Evolutionary conservation across 2,888 invertebrate genomes (phyloP).

Genomic region (Lamproptera curius): DNA sequence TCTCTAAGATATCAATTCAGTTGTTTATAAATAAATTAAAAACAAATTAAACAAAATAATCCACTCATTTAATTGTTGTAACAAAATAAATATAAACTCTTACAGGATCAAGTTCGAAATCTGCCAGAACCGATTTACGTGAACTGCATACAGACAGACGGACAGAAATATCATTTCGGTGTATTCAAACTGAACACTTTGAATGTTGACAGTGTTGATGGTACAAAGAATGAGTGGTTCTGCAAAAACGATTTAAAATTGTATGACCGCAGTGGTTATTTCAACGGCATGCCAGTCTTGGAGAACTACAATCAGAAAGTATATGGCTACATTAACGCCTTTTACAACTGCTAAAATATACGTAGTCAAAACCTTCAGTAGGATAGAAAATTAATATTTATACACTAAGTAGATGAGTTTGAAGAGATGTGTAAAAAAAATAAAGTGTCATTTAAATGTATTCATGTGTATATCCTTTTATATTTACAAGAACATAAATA

Average conservation of each 20-base stretch:
- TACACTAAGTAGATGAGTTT: conserved; percentile 18
- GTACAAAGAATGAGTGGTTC: conserved; percentile 89
- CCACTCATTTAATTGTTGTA: conserved; percentile 17
- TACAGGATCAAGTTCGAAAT: conserved; percentile 78
- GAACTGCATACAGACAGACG: conserved; percentile 90
- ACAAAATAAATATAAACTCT: conserved; percentile 26
- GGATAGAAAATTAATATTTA: conserved; percentile 19
- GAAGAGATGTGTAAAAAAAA: conserved; percentile 30
- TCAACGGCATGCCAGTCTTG: conserved; percentile 80
- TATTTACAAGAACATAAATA: conserved; percentile 78
- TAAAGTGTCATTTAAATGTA: conserved; percentile 56
- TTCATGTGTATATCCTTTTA: conserved; percentile 72
- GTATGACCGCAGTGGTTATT: conserved; percentile 82
- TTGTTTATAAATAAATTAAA: too few species aligned
- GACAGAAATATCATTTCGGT: conserved; percentile 87
- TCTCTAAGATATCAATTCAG: too few species aligned
- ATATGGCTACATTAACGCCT: conserved; percentile 86
- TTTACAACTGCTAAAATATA: conserved; percentile 82
- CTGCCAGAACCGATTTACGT: conserved; percentile 88
- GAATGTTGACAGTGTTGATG: conserved; percentile 77
- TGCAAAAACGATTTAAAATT: conserved; percentile 80
- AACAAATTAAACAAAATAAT: conserved; percentile 20
- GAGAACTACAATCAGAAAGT: conserved; percentile 88
- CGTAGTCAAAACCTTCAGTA: conserved; percentile 29
- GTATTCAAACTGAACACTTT: conserved; percentile 91